Conservation (phyloP, 2,888 invertebrate genomes). For the Parnassius apollo region DNA sequence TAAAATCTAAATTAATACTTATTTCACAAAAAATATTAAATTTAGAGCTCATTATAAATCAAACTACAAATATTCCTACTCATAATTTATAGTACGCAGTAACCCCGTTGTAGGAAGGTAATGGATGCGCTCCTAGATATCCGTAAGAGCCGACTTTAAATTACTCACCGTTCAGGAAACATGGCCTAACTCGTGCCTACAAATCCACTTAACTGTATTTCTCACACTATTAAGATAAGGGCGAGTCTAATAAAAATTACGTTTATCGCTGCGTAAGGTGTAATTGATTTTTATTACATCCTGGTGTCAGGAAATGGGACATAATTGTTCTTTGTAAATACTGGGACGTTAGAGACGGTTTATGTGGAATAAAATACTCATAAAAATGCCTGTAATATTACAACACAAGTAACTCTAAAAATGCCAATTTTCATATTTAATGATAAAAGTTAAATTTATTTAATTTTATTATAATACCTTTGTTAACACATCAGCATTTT, state of each 20-base stretch:
- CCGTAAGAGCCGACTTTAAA: conserved; percentile 71
- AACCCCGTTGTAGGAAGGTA: conserved; percentile 67
- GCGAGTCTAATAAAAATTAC: conserved; percentile 57
- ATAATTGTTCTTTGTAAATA: conserved; percentile 23
- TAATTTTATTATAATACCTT: too few relatives aligned
- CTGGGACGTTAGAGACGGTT: conserved; percentile 19
- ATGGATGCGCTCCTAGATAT: conserved; percentile 76
- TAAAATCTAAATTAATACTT: too few relatives aligned
- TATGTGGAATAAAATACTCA: neutral
- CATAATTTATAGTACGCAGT: conserved; percentile 70
- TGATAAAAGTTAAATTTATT: too few relatives aligned
- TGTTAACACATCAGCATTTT: too few relatives aligned
- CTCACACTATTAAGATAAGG: conserved; percentile 71
- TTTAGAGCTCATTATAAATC: conserved; percentile 71
- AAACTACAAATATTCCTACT: conserved; percentile 67
- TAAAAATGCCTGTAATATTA: too few relatives aligned
- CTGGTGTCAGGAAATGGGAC: conserved; percentile 31
- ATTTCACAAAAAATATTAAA: conserved; percentile 15
- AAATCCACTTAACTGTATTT: conserved; percentile 69
- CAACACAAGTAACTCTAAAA: too few relatives aligned
- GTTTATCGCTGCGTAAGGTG: conserved; percentile 48
- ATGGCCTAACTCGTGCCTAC: conserved; percentile 62
- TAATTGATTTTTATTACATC: conserved; percentile 69
- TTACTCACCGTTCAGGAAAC: conserved; percentile 73
- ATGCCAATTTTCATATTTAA: too few relatives aligned